Base-by-base conservation (phyloP, 1,140 invertebrate genomes). In the Pararge aegeria region DNA sequence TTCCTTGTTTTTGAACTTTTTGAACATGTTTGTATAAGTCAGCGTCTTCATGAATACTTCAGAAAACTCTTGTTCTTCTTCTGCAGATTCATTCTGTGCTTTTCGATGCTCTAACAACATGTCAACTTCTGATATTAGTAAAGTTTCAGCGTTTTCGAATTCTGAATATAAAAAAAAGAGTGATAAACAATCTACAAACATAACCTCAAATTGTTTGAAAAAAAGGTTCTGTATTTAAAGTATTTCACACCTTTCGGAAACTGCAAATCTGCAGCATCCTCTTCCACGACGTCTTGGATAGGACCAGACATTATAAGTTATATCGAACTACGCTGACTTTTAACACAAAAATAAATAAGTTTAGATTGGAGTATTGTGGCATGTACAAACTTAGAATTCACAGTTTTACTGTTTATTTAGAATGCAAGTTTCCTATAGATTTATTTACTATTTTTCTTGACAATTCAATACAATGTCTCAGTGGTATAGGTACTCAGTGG, bases 41-140 rank as follows among this genome's bases (percentile, higher is more conserved):
- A 98, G 91, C 0, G 98, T 99, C 87, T 99, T 99, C 93, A 98
- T 96, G 78, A 99, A 99, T 15, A 99, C 98, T 88, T 99, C 98
- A 0, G 97, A 98, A 77, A 99, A 95, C 90, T 99, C 97, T 89
- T 99, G 98, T 81, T 99, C 98, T 70, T 99, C 98, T 83, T 99
- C 98, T 0, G 97, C 97, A 51, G 95, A 97, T 90, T 99, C 98
- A 90, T 99, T 99, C 85, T 99, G 98, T 29, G 96, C 95, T 90
- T 99, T 98, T 49, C 98, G 94, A 90, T 99, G 98, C 78, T 99
- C 97, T 62, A 99, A 88, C 57, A 99, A 91, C 95, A 99, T 98
- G 75, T 98, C 96, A 0, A 99, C 99, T 93, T 99, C 99, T 9
- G 98, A 99, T 83, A 99, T 98, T 55, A 99, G 89, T 27, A 99